Percentiles rank a stretch among this genome's conserved stretches.
phyloP scores from a whole-genome alignment of 2,113 vertebrate species.

The Pomatostomus ruficeps region DNA sequence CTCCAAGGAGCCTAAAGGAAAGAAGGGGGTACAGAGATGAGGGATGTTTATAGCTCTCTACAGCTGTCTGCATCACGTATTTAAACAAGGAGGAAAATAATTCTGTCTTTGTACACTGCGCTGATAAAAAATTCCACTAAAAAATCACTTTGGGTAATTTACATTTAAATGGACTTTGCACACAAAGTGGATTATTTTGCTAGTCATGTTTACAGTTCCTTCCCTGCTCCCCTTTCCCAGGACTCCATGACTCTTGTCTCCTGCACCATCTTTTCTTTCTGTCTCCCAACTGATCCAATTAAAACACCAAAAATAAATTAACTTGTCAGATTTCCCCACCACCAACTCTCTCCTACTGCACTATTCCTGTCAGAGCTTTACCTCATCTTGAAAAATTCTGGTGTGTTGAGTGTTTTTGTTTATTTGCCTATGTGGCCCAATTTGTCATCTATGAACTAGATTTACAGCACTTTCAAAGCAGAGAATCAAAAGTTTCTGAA shows the following conservation, averaged over 20 bases:
- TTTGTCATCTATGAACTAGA: neutral
- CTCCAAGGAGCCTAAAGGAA: slow-evolving; percentile 20
- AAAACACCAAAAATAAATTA: slow-evolving; percentile 46
- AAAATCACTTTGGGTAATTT: slow-evolving; percentile 59
- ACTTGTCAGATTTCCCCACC: slow-evolving; percentile 11
- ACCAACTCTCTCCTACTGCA: neutral
- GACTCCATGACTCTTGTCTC: neutral
- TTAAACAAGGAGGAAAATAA: neutral
- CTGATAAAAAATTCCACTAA: slow-evolving; percentile 46
- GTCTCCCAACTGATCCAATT: slow-evolving; percentile 21
- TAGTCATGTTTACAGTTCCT: slow-evolving; percentile 49
- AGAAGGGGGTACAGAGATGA: neutral
- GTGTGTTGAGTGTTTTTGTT: neutral
- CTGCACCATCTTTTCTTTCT: neutral
- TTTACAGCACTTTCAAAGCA: neutral
- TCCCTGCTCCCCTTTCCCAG: neutral
- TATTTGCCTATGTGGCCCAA: neutral
- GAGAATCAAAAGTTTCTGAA: neutral
- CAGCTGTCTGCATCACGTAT: slow-evolving; percentile 13
- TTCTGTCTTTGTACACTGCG: neutral
- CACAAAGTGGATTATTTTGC: slow-evolving; percentile 40
- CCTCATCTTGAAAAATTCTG: neutral
- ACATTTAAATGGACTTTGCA: slow-evolving; percentile 69
- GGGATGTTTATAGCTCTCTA: slow-evolving; percentile 12
- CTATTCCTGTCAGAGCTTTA: neutral